These are phyloP conservation scores for Agriopis leucophaearia DNA, from an alignment of 2,888 invertebrate genomes.

Conservation along the genomic window DNA sequence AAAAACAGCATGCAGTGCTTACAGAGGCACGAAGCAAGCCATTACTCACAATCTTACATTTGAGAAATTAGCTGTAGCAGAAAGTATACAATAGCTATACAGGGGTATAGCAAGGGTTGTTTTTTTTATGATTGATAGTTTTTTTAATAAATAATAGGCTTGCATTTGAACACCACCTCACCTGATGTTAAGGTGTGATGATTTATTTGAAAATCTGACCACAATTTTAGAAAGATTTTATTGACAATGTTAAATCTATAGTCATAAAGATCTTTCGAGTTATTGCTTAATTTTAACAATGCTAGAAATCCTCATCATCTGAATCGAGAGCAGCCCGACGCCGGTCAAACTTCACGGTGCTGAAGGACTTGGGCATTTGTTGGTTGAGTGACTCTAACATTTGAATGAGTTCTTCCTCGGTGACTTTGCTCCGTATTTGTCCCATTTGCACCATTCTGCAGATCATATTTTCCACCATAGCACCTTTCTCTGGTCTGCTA, in stretches of 20 bases:
- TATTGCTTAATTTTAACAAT: constrained; percentile 28
- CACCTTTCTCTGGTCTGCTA: constrained; percentile 98
- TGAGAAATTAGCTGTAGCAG: too few relatives aligned
- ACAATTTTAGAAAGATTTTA: too few relatives aligned
- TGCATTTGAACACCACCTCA: too few relatives aligned
- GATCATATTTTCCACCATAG: constrained; percentile 97
- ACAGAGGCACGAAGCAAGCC: too few relatives aligned
- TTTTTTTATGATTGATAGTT: too few relatives aligned
- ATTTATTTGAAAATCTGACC: neutral
- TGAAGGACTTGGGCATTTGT: constrained; percentile 91
- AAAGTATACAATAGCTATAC: too few relatives aligned
- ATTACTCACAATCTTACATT: too few relatives aligned
- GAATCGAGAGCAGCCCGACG: constrained; percentile 95
- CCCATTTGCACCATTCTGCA: constrained; percentile 97
- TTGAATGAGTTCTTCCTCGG: constrained; percentile 94
- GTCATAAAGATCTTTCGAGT: neutral
- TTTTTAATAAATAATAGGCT: too few relatives aligned
- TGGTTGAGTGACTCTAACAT: constrained; percentile 95
- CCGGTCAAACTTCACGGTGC: constrained; percentile 96
- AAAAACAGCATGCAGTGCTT: too few relatives aligned
- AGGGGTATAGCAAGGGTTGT: too few relatives aligned
- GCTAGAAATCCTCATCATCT: constrained; percentile 89
- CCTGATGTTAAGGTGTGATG: neutral
- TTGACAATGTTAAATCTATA: too few relatives aligned
- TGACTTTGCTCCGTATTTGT: constrained; percentile 93